Evolutionary conservation across 2,113 vertebrate species (phyloP).

Genomic region (Ailurus styani): DNA sequence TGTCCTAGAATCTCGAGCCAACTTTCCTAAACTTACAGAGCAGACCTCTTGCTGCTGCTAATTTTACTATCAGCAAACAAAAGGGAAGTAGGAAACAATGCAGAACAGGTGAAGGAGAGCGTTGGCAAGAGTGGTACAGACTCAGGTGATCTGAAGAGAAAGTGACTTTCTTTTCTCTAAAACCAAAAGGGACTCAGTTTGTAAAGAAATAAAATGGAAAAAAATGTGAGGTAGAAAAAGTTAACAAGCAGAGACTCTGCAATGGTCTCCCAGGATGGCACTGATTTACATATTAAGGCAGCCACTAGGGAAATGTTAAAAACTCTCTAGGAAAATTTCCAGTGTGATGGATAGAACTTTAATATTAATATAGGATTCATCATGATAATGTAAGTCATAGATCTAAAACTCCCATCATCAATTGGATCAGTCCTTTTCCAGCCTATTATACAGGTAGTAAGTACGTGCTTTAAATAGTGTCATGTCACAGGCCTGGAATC

Average conservation of each 20-base stretch:
- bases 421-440: slow-evolving; percentile 6
- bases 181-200: not conserved
- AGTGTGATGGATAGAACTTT: slow-evolving; percentile 61
- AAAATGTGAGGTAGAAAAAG: not conserved
- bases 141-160: not conserved
- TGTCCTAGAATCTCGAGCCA: slow-evolving; percentile 48
- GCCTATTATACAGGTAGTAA: slow-evolving; percentile 35
- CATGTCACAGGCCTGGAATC: not conserved
- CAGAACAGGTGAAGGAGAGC: not conserved
- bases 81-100: not conserved
- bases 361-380: slow-evolving; percentile 67
- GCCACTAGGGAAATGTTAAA: slow-evolving; percentile 38
- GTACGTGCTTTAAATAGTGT: slow-evolving; percentile 53
- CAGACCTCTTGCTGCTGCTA: slow-evolving; percentile 45
- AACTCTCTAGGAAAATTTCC: slow-evolving; percentile 47
- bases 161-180: not conserved
- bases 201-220: not conserved
- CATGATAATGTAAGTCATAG: slow-evolving; percentile 66
- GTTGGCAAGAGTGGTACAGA: not conserved
- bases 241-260: not conserved
- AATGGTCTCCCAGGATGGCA: not conserved
- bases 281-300: slow-evolving; percentile 40
- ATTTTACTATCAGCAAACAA: slow-evolving; percentile 58
- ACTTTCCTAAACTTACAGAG: slow-evolving; percentile 50
- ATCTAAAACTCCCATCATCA: slow-evolving; percentile 54